These are phyloP conservation scores for Asobara japonica DNA, from an alignment of 1,140 invertebrate genomes.

Conservation along the genomic window DNA sequence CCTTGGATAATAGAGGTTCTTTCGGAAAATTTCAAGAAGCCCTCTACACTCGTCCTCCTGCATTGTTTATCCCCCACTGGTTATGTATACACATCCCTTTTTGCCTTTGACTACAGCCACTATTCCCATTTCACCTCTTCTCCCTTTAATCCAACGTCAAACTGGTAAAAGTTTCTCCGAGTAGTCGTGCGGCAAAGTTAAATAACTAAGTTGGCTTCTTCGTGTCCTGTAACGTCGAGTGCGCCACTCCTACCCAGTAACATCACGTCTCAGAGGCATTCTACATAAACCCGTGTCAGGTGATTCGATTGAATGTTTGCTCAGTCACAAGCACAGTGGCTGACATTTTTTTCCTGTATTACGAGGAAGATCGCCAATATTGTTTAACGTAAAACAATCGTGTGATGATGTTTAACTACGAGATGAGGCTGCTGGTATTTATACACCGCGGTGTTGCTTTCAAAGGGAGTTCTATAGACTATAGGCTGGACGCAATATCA, in stretches of 20 bases:
- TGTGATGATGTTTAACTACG: background rate
- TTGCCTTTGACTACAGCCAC: background rate
- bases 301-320: slow-evolving; percentile 9
- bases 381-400: background rate
- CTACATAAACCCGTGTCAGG: background rate
- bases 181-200: slow-evolving; percentile 32
- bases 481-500: too few species aligned
- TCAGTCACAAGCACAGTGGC: background rate
- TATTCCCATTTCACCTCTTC: background rate
- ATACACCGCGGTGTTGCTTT: too few species aligned
- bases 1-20: background rate
- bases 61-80: background rate
- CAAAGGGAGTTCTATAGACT: too few species aligned
- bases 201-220: slow-evolving; percentile 36
- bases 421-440: background rate
- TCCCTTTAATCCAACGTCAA: background rate
- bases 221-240: slow-evolving; percentile 13
- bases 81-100: background rate
- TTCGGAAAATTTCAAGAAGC: slow-evolving; percentile 2
- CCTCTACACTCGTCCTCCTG: background rate
- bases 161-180: slow-evolving; percentile 13
- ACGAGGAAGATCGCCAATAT: background rate
- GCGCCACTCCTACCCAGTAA: slow-evolving; percentile 19
- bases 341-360: background rate
- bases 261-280: slow-evolving; percentile 12